phyloP scores from a whole-genome alignment of 92 coral and sea anemone species.

The Actinostola sp. region DNA sequence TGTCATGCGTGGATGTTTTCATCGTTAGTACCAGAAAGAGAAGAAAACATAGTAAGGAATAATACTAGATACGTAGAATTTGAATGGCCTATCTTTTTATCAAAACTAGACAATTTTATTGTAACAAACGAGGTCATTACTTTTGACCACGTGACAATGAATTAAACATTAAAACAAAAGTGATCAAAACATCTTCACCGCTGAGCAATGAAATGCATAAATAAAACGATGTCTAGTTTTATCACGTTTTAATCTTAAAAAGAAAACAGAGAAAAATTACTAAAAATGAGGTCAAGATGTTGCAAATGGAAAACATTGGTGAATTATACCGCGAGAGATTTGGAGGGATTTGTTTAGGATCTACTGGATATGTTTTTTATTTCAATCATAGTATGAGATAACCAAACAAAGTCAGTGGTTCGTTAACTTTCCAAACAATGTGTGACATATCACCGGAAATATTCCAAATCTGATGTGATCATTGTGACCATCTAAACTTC shows the following conservation, averaged over 20 bases:
- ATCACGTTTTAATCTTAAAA: too few species aligned
- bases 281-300: not conserved
- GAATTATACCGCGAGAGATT: too few species aligned
- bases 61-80: not conserved
- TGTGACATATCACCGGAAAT: slow-evolving; percentile 63
- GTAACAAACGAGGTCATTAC: too few species aligned
- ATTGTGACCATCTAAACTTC: slow-evolving; percentile 20
- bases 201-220: not conserved
- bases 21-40: not conserved
- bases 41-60: not conserved
- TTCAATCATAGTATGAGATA: slow-evolving; percentile 38
- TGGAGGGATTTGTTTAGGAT: slow-evolving; percentile 4
- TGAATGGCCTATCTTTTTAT: not conserved
- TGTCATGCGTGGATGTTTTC: too few species aligned
- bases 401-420: slow-evolving; percentile 41
- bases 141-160: too few species aligned
- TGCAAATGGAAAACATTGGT: not conserved
- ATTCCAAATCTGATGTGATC: slow-evolving; percentile 53
- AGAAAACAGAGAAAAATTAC: not conserved
- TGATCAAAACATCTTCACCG: not conserved
- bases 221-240: too few species aligned
- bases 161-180: not conserved
- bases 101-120: not conserved
- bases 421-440: slow-evolving; percentile 43
- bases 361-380: slow-evolving; percentile 1